Base-by-base conservation (phyloP, 2,113 vertebrate species). In the Phycodurus eques region DNA sequence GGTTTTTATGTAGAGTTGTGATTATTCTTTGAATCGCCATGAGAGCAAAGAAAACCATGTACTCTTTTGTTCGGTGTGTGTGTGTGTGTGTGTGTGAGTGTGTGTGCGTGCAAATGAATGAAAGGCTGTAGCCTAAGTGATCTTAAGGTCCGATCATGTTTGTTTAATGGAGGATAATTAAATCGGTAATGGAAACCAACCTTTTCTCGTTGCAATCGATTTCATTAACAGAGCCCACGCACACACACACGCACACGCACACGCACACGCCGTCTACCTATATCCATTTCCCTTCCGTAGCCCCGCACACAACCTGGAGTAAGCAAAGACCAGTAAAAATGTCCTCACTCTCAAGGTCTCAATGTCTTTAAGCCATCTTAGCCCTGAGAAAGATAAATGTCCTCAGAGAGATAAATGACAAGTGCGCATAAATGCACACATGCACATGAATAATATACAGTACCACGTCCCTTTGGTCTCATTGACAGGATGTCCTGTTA, bases 151-250 rank as follows among this genome's bases (percentile, higher is more conserved):
- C 85, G 84, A 85, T 83, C 80, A 59, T 91, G 91, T 92, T 91
- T 91, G 91, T 91, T 93, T 91, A 85, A 90, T 88, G 86, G 83
- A 82, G 80, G 83, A 80, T 93, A 90, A 92, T 93, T 92, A 92
- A 91, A 92, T 76, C 70, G 82, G 84, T 85, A 88, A 89, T 76
- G 80, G 82, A 91, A 85, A 84, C 87, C 81, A 81, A 70, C 70
- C 78, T 77, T 76, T 77, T 80, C 81, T 88, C 88, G 90, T 83
- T 75, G 14, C 71, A 83, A 92, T 91, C 22, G 88, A 91, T 91
- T 87, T 20, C 72, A 65, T 79, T 74, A 44, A 31, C 51, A 53
- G 15, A 47, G 46, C 51, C 31, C 53, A 20, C 7, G 19, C 44
- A n/a, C 61, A 10, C 62, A 49, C 47, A 51, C 46, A 31, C 53